A percentile compares a stretch with the other conserved stretches of the same genome.
Evolutionary conservation across 1,140 invertebrate genomes (phyloP).

Genomic region (Belonocnema kinseyi): DNA sequence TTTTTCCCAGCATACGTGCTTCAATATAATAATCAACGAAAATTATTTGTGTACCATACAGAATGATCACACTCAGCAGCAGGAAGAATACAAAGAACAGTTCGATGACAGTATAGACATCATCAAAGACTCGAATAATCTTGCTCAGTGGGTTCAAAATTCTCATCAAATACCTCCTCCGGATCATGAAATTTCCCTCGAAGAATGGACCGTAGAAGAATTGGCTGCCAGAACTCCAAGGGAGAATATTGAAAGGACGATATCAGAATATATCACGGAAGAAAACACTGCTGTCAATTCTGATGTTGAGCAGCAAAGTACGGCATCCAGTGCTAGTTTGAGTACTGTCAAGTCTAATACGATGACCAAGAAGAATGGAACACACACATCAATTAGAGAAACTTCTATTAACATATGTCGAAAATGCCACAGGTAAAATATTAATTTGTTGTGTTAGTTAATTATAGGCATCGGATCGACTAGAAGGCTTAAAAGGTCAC

Average conservation of each 20-base stretch:
- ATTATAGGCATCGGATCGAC: too few species aligned
- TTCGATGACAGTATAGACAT: slow-evolving; percentile 66
- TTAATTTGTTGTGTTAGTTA: not conserved
- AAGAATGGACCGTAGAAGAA: slow-evolving; percentile 81
- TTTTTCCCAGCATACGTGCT: too few species aligned
- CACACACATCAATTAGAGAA: slow-evolving; percentile 58
- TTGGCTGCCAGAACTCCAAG: slow-evolving; percentile 65
- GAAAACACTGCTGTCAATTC: slow-evolving; percentile 63
- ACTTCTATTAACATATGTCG: slow-evolving; percentile 78
- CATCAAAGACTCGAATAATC: slow-evolving; percentile 74
- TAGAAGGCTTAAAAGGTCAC: too few species aligned
- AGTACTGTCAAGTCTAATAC: slow-evolving; percentile 71
- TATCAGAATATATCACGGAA: slow-evolving; percentile 55
- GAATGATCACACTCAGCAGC: slow-evolving; percentile 50
- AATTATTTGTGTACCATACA: too few species aligned
- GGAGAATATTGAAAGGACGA: slow-evolving; percentile 45
- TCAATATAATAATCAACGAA: too few species aligned
- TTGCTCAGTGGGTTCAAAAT: slow-evolving; percentile 83
- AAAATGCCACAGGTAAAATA: slow-evolving; percentile 78
- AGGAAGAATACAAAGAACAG: slow-evolving; percentile 77
- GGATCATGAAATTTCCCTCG: slow-evolving; percentile 72
- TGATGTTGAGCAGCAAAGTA: slow-evolving; percentile 70
- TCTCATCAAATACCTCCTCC: slow-evolving; percentile 73
- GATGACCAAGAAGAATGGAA: slow-evolving; percentile 64
- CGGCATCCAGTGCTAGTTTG: slow-evolving; percentile 70